Percentiles rank a stretch among this genome's conserved stretches.
These are phyloP conservation scores for Leucophenga maculata DNA, from an alignment of 2,888 invertebrate genomes.

Conservation along the genomic window DNA sequence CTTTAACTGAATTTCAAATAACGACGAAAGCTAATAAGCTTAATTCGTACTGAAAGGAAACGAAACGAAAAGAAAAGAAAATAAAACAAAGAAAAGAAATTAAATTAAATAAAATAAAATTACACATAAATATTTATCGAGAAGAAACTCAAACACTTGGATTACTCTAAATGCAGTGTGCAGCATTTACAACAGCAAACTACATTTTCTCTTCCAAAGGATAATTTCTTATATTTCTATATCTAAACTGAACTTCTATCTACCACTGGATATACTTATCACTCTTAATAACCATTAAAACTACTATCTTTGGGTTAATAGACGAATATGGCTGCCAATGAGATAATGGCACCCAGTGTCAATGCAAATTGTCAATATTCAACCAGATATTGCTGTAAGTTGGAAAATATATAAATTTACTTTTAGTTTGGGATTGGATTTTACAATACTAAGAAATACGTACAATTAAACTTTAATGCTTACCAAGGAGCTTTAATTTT, in stretches of 20 bases:
- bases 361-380: constrained; percentile 72
- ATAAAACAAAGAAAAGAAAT: constrained; percentile 37
- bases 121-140: background rate
- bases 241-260: background rate
- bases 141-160: constrained; percentile 27
- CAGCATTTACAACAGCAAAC: constrained; percentile 2
- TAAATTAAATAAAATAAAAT: constrained; percentile 1
- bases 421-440: too few relatives aligned
- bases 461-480: too few relatives aligned
- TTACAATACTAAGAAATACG: too few relatives aligned
- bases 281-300: background rate
- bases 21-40: constrained; percentile 44
- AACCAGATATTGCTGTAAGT: constrained; percentile 73
- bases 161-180: constrained; percentile 26
- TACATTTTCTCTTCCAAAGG: constrained; percentile 38
- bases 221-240: constrained; percentile 22
- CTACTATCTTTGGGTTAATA: constrained; percentile 17
- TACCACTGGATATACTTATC: constrained; percentile 15
- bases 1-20: constrained; percentile 56
- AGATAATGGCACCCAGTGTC: constrained; percentile 68
- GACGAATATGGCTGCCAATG: constrained; percentile 67
- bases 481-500: too few relatives aligned
- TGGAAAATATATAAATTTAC: constrained; percentile 8
- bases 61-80: constrained; percentile 26
- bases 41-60: too few relatives aligned